Base-by-base conservation (phyloP, 2,797 vertebrate genomes). In the Manis crassicaudata region DNA sequence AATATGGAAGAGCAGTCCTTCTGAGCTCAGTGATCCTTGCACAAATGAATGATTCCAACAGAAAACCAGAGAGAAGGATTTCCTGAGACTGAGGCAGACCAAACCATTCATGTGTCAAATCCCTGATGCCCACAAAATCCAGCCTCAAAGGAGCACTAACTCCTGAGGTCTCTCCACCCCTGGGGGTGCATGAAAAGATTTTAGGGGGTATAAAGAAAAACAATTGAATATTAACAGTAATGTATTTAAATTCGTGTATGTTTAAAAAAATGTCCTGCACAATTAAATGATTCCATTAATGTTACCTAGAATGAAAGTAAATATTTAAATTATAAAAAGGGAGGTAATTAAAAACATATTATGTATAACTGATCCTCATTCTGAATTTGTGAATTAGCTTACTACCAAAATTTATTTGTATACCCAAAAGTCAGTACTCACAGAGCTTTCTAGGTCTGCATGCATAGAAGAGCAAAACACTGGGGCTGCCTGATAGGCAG, bases 1-100 rank as follows among this genome's bases (percentile, higher is more conserved):
- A 98, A 97, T 90, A 83, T 32, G 70, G 97, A 97, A 82, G 84
- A 92, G 25, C 54, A 32, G 1, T 58, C 2, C 14, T 11, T 63
- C 35, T 43, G n/a, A 63, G 43, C 27, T 11, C 77, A 27, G 43
- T 23, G 43, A 88, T 81, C 50, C 52, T 86, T 46, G 77, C 95
- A 56, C 21, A 65, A 92, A 95, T 84, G 62, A 62, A 73, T 14
- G 17, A 77, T 56, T 81, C 72, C 35, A 58, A 72, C 12, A 79
- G 68, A 90, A 95, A 68, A 37, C 11, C 0, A 9, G 56, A 90
- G 80, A 85, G 27, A 72, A 50, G n/a, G 67, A 46, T 50, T 84
- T 91, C 40, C 62, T 54, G n/a, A 62, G 43, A 46, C 8, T 21
- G 52, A 9, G 35, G n/a, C 20, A 6, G 58, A 73, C 40, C 35